Conservation (phyloP, 2,888 invertebrate species). For the Dryocosmus kuriphilus region DNA sequence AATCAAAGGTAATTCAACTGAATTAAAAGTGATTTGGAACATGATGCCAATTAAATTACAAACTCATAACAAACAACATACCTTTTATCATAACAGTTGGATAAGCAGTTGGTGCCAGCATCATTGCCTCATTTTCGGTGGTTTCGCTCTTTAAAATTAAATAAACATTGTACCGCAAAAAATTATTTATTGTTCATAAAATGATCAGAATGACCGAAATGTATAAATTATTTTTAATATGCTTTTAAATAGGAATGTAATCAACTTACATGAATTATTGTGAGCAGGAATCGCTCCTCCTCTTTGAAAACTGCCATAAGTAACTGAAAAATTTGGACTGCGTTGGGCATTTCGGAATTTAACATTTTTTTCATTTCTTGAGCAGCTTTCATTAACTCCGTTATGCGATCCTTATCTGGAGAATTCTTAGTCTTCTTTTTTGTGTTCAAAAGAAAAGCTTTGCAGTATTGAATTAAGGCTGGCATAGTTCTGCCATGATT, state of each 20-base stretch:
- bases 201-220: not conserved
- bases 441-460: not conserved
- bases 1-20: too few relatives aligned
- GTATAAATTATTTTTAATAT: not conserved
- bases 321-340: not conserved
- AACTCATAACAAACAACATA: not conserved
- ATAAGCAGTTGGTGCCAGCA: not conserved
- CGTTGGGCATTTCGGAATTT: not conserved
- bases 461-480: not conserved
- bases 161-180: not conserved
- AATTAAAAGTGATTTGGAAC: too few relatives aligned
- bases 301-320: not conserved
- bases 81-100: not conserved
- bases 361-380: not conserved
- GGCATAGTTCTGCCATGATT: not conserved
- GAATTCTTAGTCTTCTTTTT: not conserved
- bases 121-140: not conserved
- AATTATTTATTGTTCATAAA: not conserved
- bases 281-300: not conserved
- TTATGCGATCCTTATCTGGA: not conserved
- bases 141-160: not conserved
- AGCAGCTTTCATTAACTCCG: not conserved
- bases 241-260: not conserved
- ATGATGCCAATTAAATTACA: not conserved
- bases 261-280: not conserved